Base-by-base conservation (phyloP, 2,888 invertebrate genomes). In the Drosophila helvetica region DNA sequence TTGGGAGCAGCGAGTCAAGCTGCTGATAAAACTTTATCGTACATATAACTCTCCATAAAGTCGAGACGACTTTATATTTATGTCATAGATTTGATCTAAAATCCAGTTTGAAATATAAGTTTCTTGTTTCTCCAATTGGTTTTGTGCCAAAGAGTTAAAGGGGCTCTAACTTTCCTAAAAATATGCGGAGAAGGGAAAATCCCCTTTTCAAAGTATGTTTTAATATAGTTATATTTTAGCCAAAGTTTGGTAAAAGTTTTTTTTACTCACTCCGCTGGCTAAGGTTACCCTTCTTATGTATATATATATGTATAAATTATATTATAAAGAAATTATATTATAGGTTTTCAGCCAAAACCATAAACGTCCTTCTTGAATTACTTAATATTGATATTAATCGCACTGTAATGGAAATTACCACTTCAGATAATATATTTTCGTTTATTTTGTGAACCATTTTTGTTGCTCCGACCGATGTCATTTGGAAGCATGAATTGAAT, bases 371-470 rank as follows among this genome's bases (percentile, higher is more conserved):
- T 25, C 2, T 25, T 25, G 22, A 25, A 25, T 25, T 6, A 6
- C 22, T 25, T 25, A 25, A 5, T 25, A 25, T 6, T 25, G 22
- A 22, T 22, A 1, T 6, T 27, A 7, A 7, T 6, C 25, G 25
- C 25, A 25, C 25, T 25, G 2, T 25, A 4, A 65, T 65, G 52
- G 66, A 65, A 66, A 42, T 12, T 22, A 19, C 42, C 53, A 5
- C 22, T 22, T 3, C 3, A 22, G 4, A n/a, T n/a, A n/a, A n/a
- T n/a, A n/a, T n/a, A n/a, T n/a, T n/a, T n/a, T n/a, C n/a, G n/a
- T n/a, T n/a, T n/a, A n/a, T n/a, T n/a, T n/a, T n/a, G n/a, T 22
- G 22, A 22, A 22, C 22, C 5, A 22, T 22, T 22, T 22, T 5
- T 22, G n/a, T n/a, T n/a, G n/a, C n/a, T n/a, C n/a, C n/a, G n/a